Conservation (phyloP, 2,888 invertebrate species). For the Dasypolia templi region DNA sequence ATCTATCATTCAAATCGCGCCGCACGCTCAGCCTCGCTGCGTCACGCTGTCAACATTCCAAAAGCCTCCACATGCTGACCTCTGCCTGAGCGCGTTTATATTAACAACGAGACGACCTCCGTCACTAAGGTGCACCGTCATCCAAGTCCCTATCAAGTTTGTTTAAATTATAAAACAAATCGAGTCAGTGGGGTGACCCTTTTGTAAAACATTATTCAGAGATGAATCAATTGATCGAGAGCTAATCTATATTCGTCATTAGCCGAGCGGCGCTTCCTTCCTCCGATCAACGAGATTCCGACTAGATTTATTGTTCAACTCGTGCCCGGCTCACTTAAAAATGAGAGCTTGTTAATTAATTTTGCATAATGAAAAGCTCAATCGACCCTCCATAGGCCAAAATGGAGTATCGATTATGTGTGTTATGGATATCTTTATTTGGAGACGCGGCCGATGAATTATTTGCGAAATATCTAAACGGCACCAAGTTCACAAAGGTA, state of each 20-base stretch:
- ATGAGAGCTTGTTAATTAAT: conserved; percentile 61
- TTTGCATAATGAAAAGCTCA: conserved; percentile 45
- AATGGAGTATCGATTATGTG: conserved; percentile 33
- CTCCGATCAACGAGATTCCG: conserved; percentile 45
- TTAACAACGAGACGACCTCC: conserved; percentile 27
- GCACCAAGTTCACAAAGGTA: conserved; percentile 11
- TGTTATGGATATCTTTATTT: conserved; percentile 35
- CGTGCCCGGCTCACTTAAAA: conserved; percentile 25
- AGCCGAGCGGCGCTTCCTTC: conserved; percentile 43
- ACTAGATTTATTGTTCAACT: conserved; percentile 53
- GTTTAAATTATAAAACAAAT: conserved; percentile 22
- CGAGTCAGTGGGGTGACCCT: conserved; percentile 5
- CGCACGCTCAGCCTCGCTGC: conserved; percentile 13
- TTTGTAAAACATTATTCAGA: conserved; percentile 6
- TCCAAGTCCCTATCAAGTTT: neutral
- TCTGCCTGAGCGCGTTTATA: conserved; percentile 25
- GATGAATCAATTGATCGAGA: conserved; percentile 27
- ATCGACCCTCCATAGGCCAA: conserved; percentile 27
- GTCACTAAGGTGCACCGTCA: conserved; percentile 20
- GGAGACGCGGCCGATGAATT: conserved; percentile 17
- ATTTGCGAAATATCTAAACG: conserved; percentile 5
- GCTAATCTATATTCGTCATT: conserved; percentile 57
- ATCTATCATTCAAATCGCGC: conserved; percentile 73
- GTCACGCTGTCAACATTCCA: conserved; percentile 27
- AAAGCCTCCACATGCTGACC: conserved; percentile 31